Base-by-base conservation (phyloP, 2,113 vertebrate genomes). In the Ceyx margarethae region DNA sequence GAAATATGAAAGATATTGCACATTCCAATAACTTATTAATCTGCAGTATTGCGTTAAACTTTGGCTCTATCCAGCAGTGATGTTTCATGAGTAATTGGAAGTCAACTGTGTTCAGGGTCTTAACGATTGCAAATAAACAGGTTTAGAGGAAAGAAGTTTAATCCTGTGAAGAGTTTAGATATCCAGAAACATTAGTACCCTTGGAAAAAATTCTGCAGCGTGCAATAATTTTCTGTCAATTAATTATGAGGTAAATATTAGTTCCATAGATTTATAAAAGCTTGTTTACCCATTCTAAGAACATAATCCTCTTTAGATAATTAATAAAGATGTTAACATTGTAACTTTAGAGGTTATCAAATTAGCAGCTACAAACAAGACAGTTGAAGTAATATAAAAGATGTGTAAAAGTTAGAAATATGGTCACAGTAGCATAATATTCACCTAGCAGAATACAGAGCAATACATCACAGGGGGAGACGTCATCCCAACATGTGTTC, bases 11-110 rank as follows among this genome's bases (percentile, higher is more conserved):
- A 87, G 65, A 87, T 67, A 87, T 3, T 84, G 66, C 15, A 46
- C 69, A 82, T 82, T 89, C 60, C 76, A 83, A 46, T 62, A 91
- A 96, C 89, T 94, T 94, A 95, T 83, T 93, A 67, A 74, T 31
- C 79, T 89, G 53, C 69, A 93, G 28, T 80, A 71, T 3, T 78
- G n/a, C 29, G 23, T 75, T 88, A 95, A 95, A 84, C 50, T 67
- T 67, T 87, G 78, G n/a, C 42, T 91, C 18, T 87, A 78, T 89
- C 60, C 53, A 82, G 57, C n/a, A 94, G 23, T 53, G 76, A 91
- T 57, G 17, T 71, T 95, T 91, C 83, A 92, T 91, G 66, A 76
- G 67, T 35, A 84, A 60, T 29, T 94, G 28, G 15, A 95, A 92
- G 67, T 91, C 91, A 89, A 90, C 62, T 73, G 11, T 37, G 33